A percentile compares a stretch with the other conserved stretches of the same genome.
phyloP scores from a whole-genome alignment of 1,140 invertebrate genomes.

The Neotoxoptera formosana region DNA sequence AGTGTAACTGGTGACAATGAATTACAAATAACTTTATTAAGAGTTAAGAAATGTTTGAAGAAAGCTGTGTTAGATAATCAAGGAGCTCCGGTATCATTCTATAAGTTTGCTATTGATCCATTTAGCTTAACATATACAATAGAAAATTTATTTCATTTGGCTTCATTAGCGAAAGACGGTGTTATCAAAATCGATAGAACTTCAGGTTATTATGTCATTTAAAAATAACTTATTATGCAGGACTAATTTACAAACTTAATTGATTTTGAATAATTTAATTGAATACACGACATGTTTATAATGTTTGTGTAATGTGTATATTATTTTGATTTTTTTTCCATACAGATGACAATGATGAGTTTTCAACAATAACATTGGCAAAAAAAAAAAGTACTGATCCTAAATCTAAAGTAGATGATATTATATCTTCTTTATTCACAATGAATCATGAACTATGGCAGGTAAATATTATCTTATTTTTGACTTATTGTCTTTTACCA shows the following conservation, averaged over 20 bases:
- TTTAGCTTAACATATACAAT: neutral
- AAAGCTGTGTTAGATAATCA: neutral
- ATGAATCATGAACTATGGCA: conserved; percentile 16
- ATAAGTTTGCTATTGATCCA: conserved; percentile 38
- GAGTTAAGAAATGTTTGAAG: neutral
- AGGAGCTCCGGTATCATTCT: neutral
- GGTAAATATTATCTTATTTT: conserved; percentile 25
- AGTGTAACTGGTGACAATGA: neutral
- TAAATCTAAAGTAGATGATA: neutral
- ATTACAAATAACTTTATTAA: conserved; percentile 7
- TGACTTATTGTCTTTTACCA: neutral
- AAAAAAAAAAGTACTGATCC: neutral
- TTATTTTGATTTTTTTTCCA: neutral
- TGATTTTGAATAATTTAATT: neutral
- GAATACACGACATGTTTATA: neutral
- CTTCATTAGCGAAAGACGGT: conserved; percentile 15
- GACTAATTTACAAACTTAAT: neutral
- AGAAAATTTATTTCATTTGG: conserved; percentile 49
- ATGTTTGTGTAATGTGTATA: neutral
- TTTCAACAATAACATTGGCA: neutral
- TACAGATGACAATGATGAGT: neutral
- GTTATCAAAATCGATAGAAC: neutral
- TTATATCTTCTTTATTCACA: neutral
- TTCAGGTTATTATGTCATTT: neutral
- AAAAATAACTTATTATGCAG: neutral